A percentile compares a stretch with the other conserved stretches of the same genome.
Conservation (phyloP, 2,113 vertebrate genomes). For the Tiliqua scincoides region DNA sequence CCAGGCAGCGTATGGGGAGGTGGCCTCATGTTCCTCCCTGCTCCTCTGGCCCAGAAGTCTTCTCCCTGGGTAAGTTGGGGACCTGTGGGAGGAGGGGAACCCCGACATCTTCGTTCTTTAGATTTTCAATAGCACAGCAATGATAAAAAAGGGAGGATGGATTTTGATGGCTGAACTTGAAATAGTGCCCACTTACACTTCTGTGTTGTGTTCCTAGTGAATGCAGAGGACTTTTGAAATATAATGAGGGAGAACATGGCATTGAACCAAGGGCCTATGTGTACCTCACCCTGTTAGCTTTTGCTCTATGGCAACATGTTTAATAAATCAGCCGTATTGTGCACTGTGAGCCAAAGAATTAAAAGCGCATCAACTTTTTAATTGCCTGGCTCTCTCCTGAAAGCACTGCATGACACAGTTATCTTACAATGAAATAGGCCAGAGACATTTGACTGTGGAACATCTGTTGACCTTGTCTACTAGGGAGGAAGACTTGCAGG, state of each 20-base stretch:
- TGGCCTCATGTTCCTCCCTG: too few relatives aligned
- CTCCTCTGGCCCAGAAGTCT: too few relatives aligned
- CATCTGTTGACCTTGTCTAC: constrained; percentile 31
- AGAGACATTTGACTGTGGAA: constrained; percentile 33
- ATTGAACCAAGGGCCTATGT: not conserved
- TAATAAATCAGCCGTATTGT: constrained; percentile 6
- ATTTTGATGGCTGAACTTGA: not conserved
- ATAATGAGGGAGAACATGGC: not conserved
- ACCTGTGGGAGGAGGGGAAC: too few relatives aligned
- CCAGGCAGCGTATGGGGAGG: too few relatives aligned
- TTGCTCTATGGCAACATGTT: constrained; percentile 12
- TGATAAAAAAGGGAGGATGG: not conserved
- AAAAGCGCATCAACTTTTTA: constrained; percentile 3
- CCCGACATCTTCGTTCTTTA: not conserved
- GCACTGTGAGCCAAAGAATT: constrained; percentile 17
- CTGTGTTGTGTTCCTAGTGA: not conserved
- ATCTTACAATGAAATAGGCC: not conserved
- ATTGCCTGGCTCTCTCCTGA: constrained; percentile 3
- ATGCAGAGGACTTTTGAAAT: not conserved
- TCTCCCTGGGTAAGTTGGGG: too few relatives aligned
- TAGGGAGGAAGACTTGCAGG: constrained; percentile 14
- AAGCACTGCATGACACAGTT: constrained; percentile 17
- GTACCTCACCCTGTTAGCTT: constrained; percentile 10
- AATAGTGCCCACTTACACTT: not conserved
- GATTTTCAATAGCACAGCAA: not conserved